Evolutionary conservation across 2,888 invertebrate species (phyloP), one percentile per base, ranked within the genome.

Genomic region (Apoda limacodes): DNA sequence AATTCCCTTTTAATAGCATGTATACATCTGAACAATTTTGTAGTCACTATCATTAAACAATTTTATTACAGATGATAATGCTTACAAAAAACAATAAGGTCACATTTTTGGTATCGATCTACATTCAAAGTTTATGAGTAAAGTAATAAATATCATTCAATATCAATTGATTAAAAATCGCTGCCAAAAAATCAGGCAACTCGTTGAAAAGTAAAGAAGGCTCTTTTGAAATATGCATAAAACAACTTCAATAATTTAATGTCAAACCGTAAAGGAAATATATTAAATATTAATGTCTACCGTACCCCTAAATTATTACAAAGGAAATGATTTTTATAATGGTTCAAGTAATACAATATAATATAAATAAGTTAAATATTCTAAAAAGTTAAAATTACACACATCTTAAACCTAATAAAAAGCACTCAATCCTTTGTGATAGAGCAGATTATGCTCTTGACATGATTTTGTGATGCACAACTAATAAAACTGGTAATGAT

Each of bases 321-420:
- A 80, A 80, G 74, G 67, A 80, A 80, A 72, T 66, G 62, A 66
- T 78, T 67, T 61, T 60, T n/a, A 72, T 69, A 70, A 69, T 69
- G 62, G 60, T 71, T 70, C 75, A 74, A 69, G 66, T 72, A 76
- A 78, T 78, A 74, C 71, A 6, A 17, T 6, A 17, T 17, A 71
- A 74, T 75, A 72, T 71, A 78, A 80, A 80, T 80, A 80, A 80
- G 78, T 78, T 78, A 76, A 78, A 78, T 76, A 78, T 69, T 76
- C 78, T 78, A 80, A 76, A 74, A 78, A 63, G 67, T 78, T 78
- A 75, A 78, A 78, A 78, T 74, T 80, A 80, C 80, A 80, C 80
- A 76, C 80, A 50, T 60, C 76, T 63, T 76, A 78, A 76, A 71
- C 76, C 78, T 78, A 74, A 6, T 71, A 66, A 78, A 80, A 78